phyloP scores from a whole-genome alignment of 1,140 invertebrate genomes.

The Drosophila eugracilis region DNA sequence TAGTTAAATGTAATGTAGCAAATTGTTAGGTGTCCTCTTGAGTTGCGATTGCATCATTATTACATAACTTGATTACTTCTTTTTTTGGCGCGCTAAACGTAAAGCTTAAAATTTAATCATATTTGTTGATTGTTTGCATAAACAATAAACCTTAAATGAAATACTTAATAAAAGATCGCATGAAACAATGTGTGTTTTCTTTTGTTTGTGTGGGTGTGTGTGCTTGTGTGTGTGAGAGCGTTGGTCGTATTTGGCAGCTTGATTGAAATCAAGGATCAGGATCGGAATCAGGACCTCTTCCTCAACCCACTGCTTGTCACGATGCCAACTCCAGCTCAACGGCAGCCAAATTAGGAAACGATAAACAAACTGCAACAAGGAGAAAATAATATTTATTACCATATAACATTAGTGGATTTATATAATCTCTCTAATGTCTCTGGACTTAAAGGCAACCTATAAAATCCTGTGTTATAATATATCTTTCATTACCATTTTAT shows the following conservation, averaged over 20 bases:
- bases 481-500: too few relatives aligned
- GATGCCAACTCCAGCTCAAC: conserved; percentile 69
- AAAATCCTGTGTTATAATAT: too few relatives aligned
- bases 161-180: conserved; percentile 80
- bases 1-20: conserved; percentile 59
- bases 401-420: too few relatives aligned
- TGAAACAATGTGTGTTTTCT: conserved; percentile 66
- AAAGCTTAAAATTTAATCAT: conserved; percentile 77
- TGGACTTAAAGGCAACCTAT: too few relatives aligned
- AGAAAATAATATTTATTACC: background rate
- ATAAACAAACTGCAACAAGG: conserved; percentile 68
- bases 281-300: conserved; percentile 14
- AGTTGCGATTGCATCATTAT: conserved; percentile 66
- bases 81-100: conserved; percentile 79
- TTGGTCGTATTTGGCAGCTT: conserved; percentile 41
- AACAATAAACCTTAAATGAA: conserved; percentile 78
- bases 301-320: conserved; percentile 5
- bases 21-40: conserved; percentile 54
- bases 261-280: conserved; percentile 17
- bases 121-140: conserved; percentile 63
- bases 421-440: too few relatives aligned
- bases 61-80: conserved; percentile 57
- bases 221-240: conserved; percentile 53
- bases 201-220: conserved; percentile 38
- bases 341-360: conserved; percentile 82